Evolutionary conservation across 53 echinoderm and acorn worm species (phyloP).

Genomic region (Holothuria scabra): DNA sequence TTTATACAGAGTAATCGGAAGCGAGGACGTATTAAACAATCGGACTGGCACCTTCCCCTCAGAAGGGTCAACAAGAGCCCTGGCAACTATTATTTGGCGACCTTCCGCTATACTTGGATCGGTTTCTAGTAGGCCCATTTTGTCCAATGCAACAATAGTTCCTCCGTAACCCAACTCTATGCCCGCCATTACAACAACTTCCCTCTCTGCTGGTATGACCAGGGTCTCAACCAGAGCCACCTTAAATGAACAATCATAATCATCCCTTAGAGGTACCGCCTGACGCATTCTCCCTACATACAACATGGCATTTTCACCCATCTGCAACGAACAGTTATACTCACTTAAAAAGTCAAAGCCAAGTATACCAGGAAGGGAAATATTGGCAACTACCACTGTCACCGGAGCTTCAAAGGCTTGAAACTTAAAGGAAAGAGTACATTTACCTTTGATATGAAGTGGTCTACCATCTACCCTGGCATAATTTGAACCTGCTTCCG

Average conservation of each 20-base stretch:
- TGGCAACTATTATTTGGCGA: too few species aligned
- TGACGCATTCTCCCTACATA: background rate
- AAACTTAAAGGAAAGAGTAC: too few species aligned
- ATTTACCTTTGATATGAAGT: too few species aligned
- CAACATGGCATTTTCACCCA: conserved; percentile 4
- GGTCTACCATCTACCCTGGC: too few species aligned
- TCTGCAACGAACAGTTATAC: background rate
- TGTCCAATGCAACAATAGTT: background rate
- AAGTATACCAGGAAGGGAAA: too few species aligned
- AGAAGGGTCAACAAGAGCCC: too few species aligned
- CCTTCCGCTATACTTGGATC: background rate
- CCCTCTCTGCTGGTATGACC: background rate
- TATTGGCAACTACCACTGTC: conserved; percentile 6
- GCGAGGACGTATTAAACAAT: conserved; percentile 9
- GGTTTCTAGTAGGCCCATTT: background rate
- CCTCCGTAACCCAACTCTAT: background rate
- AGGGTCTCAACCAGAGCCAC: background rate
- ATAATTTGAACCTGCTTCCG: too few species aligned
- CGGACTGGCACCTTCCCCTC: background rate
- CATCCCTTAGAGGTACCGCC: background rate
- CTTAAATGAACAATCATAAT: background rate
- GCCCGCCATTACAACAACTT: background rate
- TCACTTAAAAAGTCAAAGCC: too few species aligned
- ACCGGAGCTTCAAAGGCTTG: background rate
- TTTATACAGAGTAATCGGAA: too few species aligned